Evolutionary conservation across 1,140 invertebrate species (phyloP).

Genomic region (Paraescarpia echinospica): DNA sequence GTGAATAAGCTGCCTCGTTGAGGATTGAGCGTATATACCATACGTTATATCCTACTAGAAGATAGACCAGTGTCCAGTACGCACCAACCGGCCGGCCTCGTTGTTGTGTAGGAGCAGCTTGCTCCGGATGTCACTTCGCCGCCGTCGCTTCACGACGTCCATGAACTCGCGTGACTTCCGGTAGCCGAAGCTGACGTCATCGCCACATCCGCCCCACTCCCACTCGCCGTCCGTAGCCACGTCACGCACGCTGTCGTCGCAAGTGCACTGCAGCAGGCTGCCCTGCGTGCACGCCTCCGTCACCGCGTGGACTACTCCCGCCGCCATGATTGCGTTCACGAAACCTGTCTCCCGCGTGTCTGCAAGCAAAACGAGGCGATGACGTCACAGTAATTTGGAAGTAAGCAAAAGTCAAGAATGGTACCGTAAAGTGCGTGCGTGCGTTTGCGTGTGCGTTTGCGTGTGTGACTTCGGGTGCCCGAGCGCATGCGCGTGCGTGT

Average conservation of each 20-base stretch:
- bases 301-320: constrained; percentile 83
- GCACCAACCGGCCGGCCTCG: constrained; percentile 53
- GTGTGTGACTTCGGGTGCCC: not conserved
- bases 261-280: constrained; percentile 50
- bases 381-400: not conserved
- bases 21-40: no score
- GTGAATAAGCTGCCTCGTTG: no score
- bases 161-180: constrained; percentile 91
- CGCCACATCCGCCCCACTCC: constrained; percentile 96
- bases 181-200: constrained; percentile 93
- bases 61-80: constrained; percentile 10
- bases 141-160: constrained; percentile 70
- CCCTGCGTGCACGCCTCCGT: constrained; percentile 74
- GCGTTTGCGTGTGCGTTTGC: not conserved
- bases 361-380: constrained; percentile 58
- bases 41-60: no score
- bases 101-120: constrained; percentile 55
- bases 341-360: constrained; percentile 89
- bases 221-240: constrained; percentile 79
- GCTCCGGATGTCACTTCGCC: constrained; percentile 58
- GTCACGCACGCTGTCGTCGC: constrained; percentile 54
- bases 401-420: not conserved
- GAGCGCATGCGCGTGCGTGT: not conserved
- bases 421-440: not conserved
- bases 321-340: constrained; percentile 83